Evolutionary conservation across 2,888 invertebrate genomes (phyloP).

Genomic region (Panopea generosa): DNA sequence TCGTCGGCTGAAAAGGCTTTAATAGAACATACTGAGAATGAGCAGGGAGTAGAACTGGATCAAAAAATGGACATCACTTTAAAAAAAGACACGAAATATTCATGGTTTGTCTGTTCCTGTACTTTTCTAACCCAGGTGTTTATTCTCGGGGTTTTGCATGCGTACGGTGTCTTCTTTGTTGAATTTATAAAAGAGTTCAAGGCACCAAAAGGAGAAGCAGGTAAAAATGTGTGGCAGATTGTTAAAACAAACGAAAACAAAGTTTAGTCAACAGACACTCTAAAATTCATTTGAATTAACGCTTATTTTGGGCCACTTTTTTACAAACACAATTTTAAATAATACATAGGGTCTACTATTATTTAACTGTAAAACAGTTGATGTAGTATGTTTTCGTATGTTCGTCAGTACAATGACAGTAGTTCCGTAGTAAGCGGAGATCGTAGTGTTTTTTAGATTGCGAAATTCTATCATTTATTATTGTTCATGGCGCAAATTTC

Average conservation of each 20-base stretch:
- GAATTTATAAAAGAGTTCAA: constrained; percentile 74
- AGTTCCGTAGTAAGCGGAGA: no score
- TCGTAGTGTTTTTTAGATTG: no score
- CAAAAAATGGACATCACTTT: constrained; percentile 12
- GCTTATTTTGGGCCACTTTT: no score
- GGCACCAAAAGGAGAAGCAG: constrained; percentile 72
- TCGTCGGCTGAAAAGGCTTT: constrained; percentile 49
- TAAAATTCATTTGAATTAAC: constrained; percentile 1
- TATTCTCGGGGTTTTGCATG: constrained; percentile 75
- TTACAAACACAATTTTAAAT: no score
- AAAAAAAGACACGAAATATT: constrained; percentile 71
- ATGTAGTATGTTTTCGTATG: no score
- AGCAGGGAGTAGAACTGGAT: constrained; percentile 33
- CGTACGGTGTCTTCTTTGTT: constrained; percentile 80
- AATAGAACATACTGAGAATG: constrained; percentile 37
- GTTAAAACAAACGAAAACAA: no score
- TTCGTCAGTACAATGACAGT: no score
- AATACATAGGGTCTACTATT: no score
- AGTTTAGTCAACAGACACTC: no score
- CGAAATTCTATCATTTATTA: no score
- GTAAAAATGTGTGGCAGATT: constrained; percentile 58
- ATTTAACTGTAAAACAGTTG: no score
- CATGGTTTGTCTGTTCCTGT: constrained; percentile 77
- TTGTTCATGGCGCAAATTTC: no score
- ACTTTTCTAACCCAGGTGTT: constrained; percentile 73